A percentile compares a stretch with the other conserved stretches of the same genome.
phyloP scores from a whole-genome alignment of 2,888 invertebrate species.

The Masnerella sp. region DNA sequence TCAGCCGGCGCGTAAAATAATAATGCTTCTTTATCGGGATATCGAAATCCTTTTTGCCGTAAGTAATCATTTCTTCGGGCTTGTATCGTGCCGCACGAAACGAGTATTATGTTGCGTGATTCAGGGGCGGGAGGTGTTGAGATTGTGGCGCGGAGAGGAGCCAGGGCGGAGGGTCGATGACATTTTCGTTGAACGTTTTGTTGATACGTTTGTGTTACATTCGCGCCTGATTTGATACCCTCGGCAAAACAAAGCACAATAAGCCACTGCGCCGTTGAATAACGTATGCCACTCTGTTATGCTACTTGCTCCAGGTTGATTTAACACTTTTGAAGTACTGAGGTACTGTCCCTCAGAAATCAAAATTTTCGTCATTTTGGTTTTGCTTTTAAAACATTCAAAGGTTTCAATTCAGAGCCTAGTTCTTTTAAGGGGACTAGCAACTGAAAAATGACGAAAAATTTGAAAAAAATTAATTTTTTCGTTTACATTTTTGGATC shows the following conservation, averaged over 20 bases:
- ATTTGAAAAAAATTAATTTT: no score
- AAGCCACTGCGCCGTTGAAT: constrained; percentile 10
- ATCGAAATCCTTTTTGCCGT: constrained; percentile 36
- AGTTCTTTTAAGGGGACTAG: no score
- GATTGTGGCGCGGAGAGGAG: constrained; percentile 24
- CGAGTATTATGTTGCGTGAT: constrained; percentile 47
- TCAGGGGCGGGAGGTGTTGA: constrained; percentile 40
- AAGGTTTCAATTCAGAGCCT: no score
- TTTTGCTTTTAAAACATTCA: no score
- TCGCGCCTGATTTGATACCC: constrained; percentile 26
- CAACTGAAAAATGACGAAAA: no score
- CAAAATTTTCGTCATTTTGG: no score
- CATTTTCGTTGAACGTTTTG: constrained; percentile 48
- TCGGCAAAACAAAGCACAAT: constrained; percentile 45
- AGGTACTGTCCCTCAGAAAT: no score
- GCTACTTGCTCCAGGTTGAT: no score
- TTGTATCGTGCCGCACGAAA: constrained; percentile 47
- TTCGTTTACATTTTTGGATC: no score
- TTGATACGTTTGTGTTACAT: constrained; percentile 45
- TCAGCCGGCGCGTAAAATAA: constrained; percentile 26
- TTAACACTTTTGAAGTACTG: no score
- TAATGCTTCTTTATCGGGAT: constrained; percentile 36
- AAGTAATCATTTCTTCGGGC: constrained; percentile 43
- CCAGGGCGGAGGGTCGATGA: constrained; percentile 40
- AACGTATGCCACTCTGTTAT: no score